Evolutionary conservation across 1,140 invertebrate species (phyloP).

Genomic region (Bombus impatiens): DNA sequence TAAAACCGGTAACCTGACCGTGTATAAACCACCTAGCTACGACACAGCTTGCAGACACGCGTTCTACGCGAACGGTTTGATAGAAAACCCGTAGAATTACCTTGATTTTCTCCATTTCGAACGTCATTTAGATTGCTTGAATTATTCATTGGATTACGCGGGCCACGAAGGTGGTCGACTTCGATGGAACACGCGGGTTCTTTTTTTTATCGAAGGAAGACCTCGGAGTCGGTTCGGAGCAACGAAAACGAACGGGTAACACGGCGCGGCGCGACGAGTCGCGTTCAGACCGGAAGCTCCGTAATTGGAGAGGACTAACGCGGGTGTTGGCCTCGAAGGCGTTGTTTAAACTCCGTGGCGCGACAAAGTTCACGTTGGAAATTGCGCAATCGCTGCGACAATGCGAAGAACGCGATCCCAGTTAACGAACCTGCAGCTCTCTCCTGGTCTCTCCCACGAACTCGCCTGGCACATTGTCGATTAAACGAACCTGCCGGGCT

Average conservation of each 20-base stretch:
- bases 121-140: not conserved
- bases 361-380: constrained; percentile 28
- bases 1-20: not conserved
- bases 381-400: constrained; percentile 54
- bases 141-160: not conserved
- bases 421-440: constrained; percentile 51
- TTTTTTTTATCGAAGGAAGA: not conserved
- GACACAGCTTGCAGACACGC: too few relatives aligned
- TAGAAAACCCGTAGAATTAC: too few relatives aligned
- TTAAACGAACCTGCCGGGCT: constrained; percentile 28
- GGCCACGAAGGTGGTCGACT: not conserved
- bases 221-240: not conserved
- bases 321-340: constrained; percentile 47
- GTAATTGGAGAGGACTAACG: constrained; percentile 62
- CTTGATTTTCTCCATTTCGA: too few relatives aligned
- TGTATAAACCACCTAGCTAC: too few relatives aligned
- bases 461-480: not conserved
- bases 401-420: constrained; percentile 52
- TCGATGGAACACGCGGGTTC: too few relatives aligned
- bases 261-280: not conserved
- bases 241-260: not conserved
- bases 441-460: not conserved
- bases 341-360: constrained; percentile 33
- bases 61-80: too few relatives aligned
- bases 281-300: constrained; percentile 29